Evolutionary conservation across 2,888 invertebrate species (phyloP).

Genomic region (Geotrupes spiniger): DNA sequence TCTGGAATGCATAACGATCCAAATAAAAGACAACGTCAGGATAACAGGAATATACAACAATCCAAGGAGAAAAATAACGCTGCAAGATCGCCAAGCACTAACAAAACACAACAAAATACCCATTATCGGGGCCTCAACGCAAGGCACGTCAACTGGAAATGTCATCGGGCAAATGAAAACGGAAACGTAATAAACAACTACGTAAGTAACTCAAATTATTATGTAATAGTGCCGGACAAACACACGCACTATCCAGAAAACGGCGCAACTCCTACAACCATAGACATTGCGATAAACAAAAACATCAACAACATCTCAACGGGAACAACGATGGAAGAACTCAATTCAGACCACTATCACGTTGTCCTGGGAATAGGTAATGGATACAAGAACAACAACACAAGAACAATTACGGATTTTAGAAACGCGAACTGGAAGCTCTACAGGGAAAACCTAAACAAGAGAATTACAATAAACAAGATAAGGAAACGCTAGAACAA

Average conservation of each 20-base stretch:
- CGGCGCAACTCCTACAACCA: constrained; percentile 13
- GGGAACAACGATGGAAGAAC: too few species aligned
- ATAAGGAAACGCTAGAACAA: neutral
- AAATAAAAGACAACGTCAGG: constrained; percentile 10
- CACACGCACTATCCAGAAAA: constrained; percentile 22
- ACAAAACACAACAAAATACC: constrained; percentile 11
- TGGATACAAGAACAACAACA: neutral
- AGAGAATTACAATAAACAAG: constrained; percentile 7
- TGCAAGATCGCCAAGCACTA: constrained; percentile 9
- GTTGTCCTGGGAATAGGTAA: neutral
- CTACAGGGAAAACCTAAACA: neutral
- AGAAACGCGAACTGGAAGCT: constrained; percentile 7
- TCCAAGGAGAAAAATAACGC: constrained; percentile 10
- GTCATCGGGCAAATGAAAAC: constrained; percentile 21
- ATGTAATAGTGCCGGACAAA: constrained; percentile 9
- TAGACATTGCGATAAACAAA: constrained; percentile 20
- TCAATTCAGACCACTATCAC: neutral
- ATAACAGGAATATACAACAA: constrained; percentile 16
- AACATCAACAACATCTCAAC: constrained; percentile 7
- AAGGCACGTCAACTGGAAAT: constrained; percentile 23
- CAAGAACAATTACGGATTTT: neutral
- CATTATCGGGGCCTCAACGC: constrained; percentile 24
- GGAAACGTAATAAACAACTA: constrained; percentile 20
- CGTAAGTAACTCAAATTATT: neutral
- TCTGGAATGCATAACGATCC: constrained; percentile 18